Conservation (phyloP, 1,140 invertebrate genomes). For the Bathynomus jamesi region DNA sequence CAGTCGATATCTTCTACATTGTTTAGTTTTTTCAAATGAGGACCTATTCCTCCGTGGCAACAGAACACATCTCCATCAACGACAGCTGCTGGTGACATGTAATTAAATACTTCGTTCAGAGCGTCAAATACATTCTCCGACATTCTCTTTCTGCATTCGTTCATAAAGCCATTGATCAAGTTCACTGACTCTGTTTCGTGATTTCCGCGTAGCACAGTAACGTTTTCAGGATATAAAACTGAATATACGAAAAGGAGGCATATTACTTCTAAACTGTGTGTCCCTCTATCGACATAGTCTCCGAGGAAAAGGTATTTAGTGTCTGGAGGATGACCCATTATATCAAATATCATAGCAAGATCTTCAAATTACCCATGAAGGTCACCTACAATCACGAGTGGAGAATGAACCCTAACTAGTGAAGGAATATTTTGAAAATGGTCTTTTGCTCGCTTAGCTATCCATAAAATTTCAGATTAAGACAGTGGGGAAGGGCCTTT, state of each 20-base stretch:
- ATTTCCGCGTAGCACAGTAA: constrained; percentile 7
- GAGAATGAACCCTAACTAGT: not conserved
- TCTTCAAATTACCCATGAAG: constrained; percentile 14
- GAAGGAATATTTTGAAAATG: not conserved
- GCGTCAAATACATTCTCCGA: not conserved
- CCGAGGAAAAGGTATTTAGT: constrained; percentile 6
- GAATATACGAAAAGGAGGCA: constrained; percentile 4
- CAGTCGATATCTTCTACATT: not conserved
- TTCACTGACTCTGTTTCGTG: constrained; percentile 5
- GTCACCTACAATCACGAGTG: constrained; percentile 2
- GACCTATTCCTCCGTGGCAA: constrained; percentile 10
- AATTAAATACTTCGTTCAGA: constrained; percentile 13
- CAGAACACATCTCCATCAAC: constrained; percentile 5
- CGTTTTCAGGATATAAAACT: not conserved
- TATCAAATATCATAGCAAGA: constrained; percentile 11
- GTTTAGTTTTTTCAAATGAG: not conserved
- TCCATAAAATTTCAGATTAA: constrained; percentile 1
- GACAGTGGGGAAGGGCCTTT: constrained; percentile 5
- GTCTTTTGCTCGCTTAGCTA: not conserved
- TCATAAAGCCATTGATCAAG: not conserved
- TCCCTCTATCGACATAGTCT: constrained; percentile 11
- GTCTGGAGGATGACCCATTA: not conserved
- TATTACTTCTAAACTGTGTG: constrained; percentile 6
- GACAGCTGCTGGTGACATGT: constrained; percentile 5
- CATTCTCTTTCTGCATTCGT: constrained; percentile 15